Conservation (phyloP, 2,797 vertebrate species). For the Glyptemys insculpta region DNA sequence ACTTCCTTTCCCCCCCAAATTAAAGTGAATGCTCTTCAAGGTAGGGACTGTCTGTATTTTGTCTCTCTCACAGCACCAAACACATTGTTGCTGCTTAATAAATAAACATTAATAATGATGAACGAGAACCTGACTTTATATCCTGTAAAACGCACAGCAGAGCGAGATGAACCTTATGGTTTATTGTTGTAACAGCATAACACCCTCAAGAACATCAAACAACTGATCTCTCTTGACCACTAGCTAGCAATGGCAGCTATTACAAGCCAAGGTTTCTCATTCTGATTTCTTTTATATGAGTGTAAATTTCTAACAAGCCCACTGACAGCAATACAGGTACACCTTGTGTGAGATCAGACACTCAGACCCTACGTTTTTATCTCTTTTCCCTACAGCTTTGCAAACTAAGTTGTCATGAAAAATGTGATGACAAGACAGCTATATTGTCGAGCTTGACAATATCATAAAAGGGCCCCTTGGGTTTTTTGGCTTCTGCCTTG, state of each 20-base stretch:
- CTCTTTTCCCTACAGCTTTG: constrained; percentile 28
- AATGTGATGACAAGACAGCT: constrained; percentile 54
- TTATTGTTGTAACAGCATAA: rapidly evolving
- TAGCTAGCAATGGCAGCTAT: neutral
- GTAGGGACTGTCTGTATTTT: neutral
- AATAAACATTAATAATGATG: neutral
- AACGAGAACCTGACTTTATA: neutral
- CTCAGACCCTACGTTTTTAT: neutral
- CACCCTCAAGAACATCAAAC: neutral
- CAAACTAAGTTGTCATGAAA: constrained; percentile 15
- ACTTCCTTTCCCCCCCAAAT: rapidly evolving
- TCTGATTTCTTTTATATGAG: neutral
- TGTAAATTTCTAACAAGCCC: neutral
- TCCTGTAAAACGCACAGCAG: neutral
- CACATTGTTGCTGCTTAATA: neutral
- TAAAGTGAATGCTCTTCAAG: neutral
- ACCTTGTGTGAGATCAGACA: constrained; percentile 3
- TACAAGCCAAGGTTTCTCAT: neutral
- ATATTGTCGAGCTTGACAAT: constrained; percentile 62
- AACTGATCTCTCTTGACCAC: neutral
- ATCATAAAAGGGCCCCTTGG: constrained; percentile 45
- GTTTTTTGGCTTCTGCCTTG: constrained; percentile 50
- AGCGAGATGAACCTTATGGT: rapidly evolving
- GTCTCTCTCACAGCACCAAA: neutral
- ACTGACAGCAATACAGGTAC: constrained; percentile 27